Conservation (phyloP, 2,113 vertebrate species). For the Centrocercus urophasianus region DNA sequence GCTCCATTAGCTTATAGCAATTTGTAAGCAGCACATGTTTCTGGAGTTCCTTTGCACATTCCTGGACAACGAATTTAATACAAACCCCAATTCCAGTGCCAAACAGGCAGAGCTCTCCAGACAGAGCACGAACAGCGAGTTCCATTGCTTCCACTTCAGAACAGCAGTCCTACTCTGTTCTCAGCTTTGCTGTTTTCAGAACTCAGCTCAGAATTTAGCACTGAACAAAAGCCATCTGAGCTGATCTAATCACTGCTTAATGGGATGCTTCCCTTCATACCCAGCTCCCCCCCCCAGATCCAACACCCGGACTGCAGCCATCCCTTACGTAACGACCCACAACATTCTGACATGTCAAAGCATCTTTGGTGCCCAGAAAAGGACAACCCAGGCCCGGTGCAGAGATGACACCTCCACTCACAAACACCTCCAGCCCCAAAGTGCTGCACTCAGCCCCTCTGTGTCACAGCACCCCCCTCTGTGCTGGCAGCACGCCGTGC, state of each 20-base stretch:
- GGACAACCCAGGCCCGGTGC: background rate
- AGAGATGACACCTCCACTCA: background rate
- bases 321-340: accelerated
- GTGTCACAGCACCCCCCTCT: accelerated
- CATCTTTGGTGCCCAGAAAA: background rate
- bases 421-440: accelerated
- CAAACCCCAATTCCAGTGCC: background rate
- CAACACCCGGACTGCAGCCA: accelerated
- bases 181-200: background rate
- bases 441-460: accelerated
- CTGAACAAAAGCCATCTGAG: background rate
- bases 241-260: background rate
- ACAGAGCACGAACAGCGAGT: background rate
- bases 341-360: background rate
- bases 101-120: background rate
- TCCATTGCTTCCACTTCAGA: background rate
- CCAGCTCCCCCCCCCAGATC: background rate
- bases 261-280: background rate
- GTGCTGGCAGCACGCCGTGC: accelerated
- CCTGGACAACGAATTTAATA: background rate
- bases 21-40: background rate
- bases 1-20: background rate
- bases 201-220: background rate
- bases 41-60: background rate
- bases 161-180: background rate